Evolutionary conservation across 2,888 invertebrate genomes (phyloP), one percentile per base, ranked within the genome.

Genomic region (Sinohyriopsis cumingii): DNA sequence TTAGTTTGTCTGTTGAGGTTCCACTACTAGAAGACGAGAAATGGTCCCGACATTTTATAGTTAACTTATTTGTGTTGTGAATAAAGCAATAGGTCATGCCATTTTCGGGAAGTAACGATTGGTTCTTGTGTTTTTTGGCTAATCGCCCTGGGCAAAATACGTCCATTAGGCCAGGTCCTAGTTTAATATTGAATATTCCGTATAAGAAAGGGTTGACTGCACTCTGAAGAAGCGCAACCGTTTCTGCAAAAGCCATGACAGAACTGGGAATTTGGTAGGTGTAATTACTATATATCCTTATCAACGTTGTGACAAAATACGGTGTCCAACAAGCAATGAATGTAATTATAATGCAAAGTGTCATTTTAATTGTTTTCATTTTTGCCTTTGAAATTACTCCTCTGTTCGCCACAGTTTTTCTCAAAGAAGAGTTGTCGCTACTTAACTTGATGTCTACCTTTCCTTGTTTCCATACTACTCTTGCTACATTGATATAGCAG

Each of bases 311-410:
- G 18, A 91, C 89, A 78, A 91, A 91, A 77, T 91, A 91, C 0
- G 91, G 91, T 22, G 89, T 90, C 91, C 91, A 91, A 79, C 91
- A 91, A 0, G 87, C 84, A 59, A 91, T 86, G 75, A 91, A 91
- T 25, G 88, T 88, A 22, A 89, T 82, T 63, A 91, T 90, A 57
- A 91, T 91, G 67, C 88, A 88, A 70, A 91, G 84, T 20, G 90
- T 90, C 89, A 91, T 90, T 80, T 91, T 91, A 55, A 91, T 83
- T 9, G 91, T 91, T 82, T 90, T 90, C 55, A 91, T 88, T 82
- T 91, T 91, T 55, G 91, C 90, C 45, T 89, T 77, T 3, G 90
- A 88, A 59, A 91, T 89, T 57, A 89, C 84, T 63, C 86, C 86
- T 56, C 85, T 86, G 74, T 85, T 84, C 3, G 77, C 75, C 24